A percentile compares a stretch with the other conserved stretches of the same genome.
Evolutionary conservation across 2,888 invertebrate species (phyloP).

Genomic region (Dastarcus helophoroides): DNA sequence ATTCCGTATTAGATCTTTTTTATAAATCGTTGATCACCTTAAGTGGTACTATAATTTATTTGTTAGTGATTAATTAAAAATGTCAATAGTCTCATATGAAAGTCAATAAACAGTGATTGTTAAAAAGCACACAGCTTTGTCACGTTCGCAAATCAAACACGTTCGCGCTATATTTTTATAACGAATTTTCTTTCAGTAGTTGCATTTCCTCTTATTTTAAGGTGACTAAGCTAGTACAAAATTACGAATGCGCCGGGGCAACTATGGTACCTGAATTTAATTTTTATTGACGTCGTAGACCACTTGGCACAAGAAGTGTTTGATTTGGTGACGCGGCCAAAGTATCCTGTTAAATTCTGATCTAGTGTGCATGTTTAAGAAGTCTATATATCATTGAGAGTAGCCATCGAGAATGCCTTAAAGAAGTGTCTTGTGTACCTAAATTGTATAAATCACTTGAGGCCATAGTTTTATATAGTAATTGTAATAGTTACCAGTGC

Average conservation of each 20-base stretch:
- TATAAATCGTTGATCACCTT: constrained; percentile 21
- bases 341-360: neutral
- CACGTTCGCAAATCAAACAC: too few relatives aligned
- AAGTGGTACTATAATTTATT: constrained; percentile 21
- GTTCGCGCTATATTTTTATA: too few relatives aligned
- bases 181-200: too few relatives aligned
- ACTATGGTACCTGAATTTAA: too few relatives aligned
- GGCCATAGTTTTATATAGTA: constrained; percentile 13
- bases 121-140: too few relatives aligned
- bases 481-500: constrained; percentile 13
- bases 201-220: too few relatives aligned
- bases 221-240: too few relatives aligned
- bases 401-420: constrained; percentile 24
- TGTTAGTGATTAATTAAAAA: constrained; percentile 14
- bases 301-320: too few relatives aligned
- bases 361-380: neutral
- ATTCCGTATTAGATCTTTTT: constrained; percentile 36
- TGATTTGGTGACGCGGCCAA: neutral
- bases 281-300: too few relatives aligned
- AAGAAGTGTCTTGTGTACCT: constrained; percentile 23
- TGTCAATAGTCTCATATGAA: too few relatives aligned
- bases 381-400: constrained; percentile 7
- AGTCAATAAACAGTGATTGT: constrained; percentile 10
- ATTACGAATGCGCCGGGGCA: too few relatives aligned
- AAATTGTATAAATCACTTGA: constrained; percentile 11